These are phyloP conservation scores for Telmatochromis sp. DNA, from an alignment of 2,113 vertebrate genomes.

Conservation along the genomic window DNA sequence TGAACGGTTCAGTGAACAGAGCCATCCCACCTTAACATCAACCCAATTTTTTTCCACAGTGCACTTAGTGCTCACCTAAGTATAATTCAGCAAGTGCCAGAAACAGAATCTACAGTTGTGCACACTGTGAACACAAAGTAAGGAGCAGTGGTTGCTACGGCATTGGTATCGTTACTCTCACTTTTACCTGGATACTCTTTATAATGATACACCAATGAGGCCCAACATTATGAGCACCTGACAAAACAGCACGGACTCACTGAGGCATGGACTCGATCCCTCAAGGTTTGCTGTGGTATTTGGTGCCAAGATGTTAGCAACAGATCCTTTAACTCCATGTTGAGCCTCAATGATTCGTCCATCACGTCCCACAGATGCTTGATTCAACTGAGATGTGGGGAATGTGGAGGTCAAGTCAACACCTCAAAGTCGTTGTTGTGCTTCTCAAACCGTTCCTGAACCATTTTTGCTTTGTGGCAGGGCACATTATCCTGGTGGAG, in stretches of 20 bases:
- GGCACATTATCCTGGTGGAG: not conserved
- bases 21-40: fast-evolving
- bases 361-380: not conserved
- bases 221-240: not conserved
- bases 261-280: not conserved
- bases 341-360: not conserved
- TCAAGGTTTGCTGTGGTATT: not conserved
- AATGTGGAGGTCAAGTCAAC: not conserved
- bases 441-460: not conserved
- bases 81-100: not conserved
- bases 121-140: not conserved
- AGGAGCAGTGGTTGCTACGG: not conserved
- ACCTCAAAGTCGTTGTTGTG: not conserved
- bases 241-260: fast-evolving
- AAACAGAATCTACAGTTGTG: not conserved
- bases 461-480: not conserved
- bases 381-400: not conserved
- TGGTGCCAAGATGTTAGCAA: not conserved
- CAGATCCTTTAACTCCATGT: not conserved
- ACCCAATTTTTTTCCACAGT: fast-evolving
- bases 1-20: fast-evolving
- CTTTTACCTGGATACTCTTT: not conserved
- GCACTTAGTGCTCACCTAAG: not conserved
- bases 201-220: not conserved
- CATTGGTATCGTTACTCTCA: not conserved